Base-by-base conservation (phyloP, 2,888 invertebrate species). In the Heliconius charithonia region DNA sequence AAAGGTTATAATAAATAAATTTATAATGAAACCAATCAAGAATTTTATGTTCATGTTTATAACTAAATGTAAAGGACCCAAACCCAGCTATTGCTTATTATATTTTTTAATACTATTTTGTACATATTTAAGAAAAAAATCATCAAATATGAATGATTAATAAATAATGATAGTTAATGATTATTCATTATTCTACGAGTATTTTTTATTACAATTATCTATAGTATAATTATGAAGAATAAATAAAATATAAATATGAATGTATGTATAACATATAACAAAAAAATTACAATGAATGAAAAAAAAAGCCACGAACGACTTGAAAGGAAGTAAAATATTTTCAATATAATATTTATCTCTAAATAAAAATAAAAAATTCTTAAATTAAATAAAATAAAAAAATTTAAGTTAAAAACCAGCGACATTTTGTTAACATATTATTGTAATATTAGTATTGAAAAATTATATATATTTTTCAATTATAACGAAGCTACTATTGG, bases 71-170 rank as follows among this genome's bases (percentile, higher is more conserved):
- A 83, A 85, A 89, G 92, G 92, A 92, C 92, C 93, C 92, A 87
- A 90, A 87, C 87, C 93, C 93, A 93, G 93, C 93, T 92, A 92
- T 92, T 90, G 90, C 82, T 71, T 77, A 81, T 71, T 67, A 82
- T 80, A 82, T 70, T 77, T 67, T 56, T 51, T 51, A 79, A 79
- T 79, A 82, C 73, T 80, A 80, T 80, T 79, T 81, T 79, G 63
- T 77, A 76, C 32, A 76, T n/a, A 81, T 72, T 56, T 32, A 76
- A 78, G 51, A 81, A 79, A 81, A 78, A 79, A 81, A 79, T 82
- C 80, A 85, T 85, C 88, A 88, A 91, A 89, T 90, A 90, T 88
- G 89, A 91, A 89, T 89, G 88, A 87, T 85, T 85, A 73, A 63
- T 71, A 41, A 75, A 29, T 62, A 63, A 80, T 73, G 37, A 66